Evolutionary conservation across 2,113 vertebrate species (phyloP).

Genomic region (Anhinga anhinga): DNA sequence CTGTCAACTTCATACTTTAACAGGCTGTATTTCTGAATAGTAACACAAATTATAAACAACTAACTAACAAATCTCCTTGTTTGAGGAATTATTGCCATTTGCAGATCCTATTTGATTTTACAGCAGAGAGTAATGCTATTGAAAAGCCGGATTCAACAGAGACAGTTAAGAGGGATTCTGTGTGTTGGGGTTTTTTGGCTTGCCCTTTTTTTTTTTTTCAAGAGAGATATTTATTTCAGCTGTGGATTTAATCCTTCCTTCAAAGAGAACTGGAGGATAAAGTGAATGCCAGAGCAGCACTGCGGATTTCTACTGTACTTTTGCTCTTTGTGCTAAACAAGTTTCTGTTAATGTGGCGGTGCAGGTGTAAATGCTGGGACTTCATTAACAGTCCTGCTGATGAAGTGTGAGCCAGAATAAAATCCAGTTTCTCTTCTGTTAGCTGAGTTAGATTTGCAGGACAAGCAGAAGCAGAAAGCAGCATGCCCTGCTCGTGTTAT

Average conservation of each 20-base stretch:
- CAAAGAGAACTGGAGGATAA: constrained; percentile 1
- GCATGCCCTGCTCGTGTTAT: neutral
- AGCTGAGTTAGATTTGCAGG: neutral
- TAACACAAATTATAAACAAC: neutral
- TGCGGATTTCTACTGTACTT: neutral
- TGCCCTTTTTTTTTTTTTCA: neutral
- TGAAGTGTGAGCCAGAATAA: constrained; percentile 33
- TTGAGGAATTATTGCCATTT: neutral
- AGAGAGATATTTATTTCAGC: constrained; percentile 2
- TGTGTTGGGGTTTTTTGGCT: neutral
- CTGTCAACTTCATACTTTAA: neutral
- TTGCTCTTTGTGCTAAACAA: neutral
- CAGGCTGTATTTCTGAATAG: neutral
- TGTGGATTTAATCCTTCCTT: constrained; percentile 43
- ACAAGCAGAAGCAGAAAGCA: neutral
- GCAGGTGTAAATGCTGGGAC: constrained; percentile 43
- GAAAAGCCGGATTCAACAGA: constrained; percentile 6
- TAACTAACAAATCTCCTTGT: neutral
- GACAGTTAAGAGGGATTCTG: neutral
- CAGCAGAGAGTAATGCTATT: neutral
- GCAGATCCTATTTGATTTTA: neutral
- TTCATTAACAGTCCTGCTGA: constrained; percentile 17
- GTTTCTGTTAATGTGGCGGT: neutral
- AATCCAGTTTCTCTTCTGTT: neutral
- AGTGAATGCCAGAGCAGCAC: neutral